phyloP scores from a whole-genome alignment of 1,140 invertebrate species.

The Cotesia chilonis region DNA sequence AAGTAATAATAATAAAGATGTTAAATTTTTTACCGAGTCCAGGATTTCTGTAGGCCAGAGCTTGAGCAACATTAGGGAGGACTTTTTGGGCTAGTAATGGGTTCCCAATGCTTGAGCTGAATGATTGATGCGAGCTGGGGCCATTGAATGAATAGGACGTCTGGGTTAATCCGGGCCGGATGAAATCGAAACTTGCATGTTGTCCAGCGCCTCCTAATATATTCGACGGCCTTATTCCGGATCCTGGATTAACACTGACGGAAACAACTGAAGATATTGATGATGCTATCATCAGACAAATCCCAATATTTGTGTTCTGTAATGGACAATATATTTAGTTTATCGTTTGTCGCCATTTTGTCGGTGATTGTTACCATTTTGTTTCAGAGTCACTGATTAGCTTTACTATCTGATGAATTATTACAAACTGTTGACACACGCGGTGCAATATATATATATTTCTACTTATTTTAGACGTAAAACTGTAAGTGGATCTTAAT shows the following conservation, averaged over 20 bases:
- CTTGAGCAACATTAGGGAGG: conserved; percentile 51
- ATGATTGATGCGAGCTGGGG: conserved; percentile 57
- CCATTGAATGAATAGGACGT: conserved; percentile 56
- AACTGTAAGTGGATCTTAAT: no score
- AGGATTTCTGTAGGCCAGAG: conserved; percentile 55
- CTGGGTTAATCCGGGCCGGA: conserved; percentile 57
- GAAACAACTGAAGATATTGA: conserved; percentile 18
- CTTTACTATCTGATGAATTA: no score
- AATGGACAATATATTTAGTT: no score
- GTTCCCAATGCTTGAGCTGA: conserved; percentile 57
- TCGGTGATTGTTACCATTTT: no score
- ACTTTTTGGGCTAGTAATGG: conserved; percentile 52
- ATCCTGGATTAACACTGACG: conserved; percentile 34
- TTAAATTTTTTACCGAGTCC: conserved; percentile 48
- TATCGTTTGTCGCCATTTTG: no score
- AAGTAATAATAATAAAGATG: neutral
- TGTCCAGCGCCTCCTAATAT: conserved; percentile 52
- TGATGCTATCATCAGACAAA: no score
- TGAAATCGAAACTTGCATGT: conserved; percentile 58
- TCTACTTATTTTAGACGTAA: no score
- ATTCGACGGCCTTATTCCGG: conserved; percentile 49
- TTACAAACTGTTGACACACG: no score
- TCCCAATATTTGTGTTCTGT: no score
- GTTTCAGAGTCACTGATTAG: no score
- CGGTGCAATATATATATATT: no score